Base-by-base conservation (phyloP, 2,797 vertebrate genomes). In the Enteromius radiatus region DNA sequence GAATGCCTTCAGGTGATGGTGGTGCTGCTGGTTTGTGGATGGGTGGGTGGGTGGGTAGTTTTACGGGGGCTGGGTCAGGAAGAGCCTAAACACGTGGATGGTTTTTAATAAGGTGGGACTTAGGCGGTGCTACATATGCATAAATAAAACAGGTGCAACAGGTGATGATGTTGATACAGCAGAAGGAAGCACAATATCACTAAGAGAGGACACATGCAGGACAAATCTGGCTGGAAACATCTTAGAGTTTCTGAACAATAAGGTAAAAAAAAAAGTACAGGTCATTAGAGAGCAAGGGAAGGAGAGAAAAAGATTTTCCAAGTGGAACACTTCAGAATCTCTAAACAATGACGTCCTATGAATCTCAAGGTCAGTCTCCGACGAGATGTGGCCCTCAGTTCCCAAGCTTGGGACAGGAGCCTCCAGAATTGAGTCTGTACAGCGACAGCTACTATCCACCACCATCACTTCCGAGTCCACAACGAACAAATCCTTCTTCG, bases 361-460 rank as follows among this genome's bases (percentile, higher is more conserved):
- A 99, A 88, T 91, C 95, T 28, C 96, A 96, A 9, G 88, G 91
- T 21, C 96, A 97, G 86, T 98, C 98, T 84, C 96, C 98, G 36
- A 95, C 96, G 2, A 96, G 96, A 81, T 98, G 97, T 93, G 97
- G 97, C 82, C 98, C 98, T 0, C 98, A 99, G 36, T 99, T 99
- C 88, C 98, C 98, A 69, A 98, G 90, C 86, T 94, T 99, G 4
- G 97, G 96, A 83, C 98, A 99, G 91, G 98, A 99, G 81, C 97
- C 98, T 77, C 98, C 98, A 0, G 98, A 99, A 90, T 95, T 99
- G 93, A 97, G 93, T 83, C 94, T 99, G 90, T 99, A 99, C 91
- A 96, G 97, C 1, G 97, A 99, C 87, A 97, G 97, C 89, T 97
- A 98, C 89, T 98, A 98, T 91, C 96, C 98, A 49, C 96, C 97